phyloP scores from a whole-genome alignment of 2,113 vertebrate species.

The Peucedramus taeniatus region DNA sequence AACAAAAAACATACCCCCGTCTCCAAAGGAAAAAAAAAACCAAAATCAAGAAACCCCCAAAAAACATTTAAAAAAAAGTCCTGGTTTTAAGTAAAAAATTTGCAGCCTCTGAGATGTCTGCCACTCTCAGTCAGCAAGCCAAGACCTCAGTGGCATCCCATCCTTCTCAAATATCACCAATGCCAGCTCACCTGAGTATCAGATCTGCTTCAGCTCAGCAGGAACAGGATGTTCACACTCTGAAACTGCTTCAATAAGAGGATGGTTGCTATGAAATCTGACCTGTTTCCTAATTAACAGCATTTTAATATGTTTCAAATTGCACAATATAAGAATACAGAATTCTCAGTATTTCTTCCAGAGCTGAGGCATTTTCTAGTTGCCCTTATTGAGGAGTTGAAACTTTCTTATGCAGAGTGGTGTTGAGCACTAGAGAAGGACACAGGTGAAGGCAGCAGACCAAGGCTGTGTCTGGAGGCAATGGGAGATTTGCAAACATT shows the following conservation, averaged over 20 bases:
- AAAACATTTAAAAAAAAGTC: not conserved
- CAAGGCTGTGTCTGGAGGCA: not conserved
- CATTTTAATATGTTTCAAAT: not conserved
- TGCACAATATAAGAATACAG: not conserved
- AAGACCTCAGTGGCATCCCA: not conserved
- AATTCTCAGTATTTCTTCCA: not conserved
- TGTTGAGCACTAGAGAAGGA: not conserved
- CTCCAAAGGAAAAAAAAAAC: no score
- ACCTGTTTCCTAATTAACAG: not conserved
- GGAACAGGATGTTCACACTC: accelerated
- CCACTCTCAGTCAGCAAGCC: not conserved
- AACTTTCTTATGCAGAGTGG: not conserved
- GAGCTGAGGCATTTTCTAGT: not conserved
- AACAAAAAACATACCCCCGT: not conserved
- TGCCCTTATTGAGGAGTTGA: not conserved
- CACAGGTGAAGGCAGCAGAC: accelerated
- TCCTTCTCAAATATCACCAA: not conserved
- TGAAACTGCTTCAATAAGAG: not conserved
- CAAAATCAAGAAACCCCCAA: not conserved
- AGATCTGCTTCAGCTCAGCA: not conserved
- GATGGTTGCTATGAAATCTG: not conserved
- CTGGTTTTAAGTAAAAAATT: not conserved
- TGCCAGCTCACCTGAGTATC: no score
- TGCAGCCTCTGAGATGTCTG: not conserved
- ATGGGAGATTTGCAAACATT: not conserved